Evolutionary conservation across 2,888 invertebrate genomes (phyloP).

Genomic region (Trachelus stipa): DNA sequence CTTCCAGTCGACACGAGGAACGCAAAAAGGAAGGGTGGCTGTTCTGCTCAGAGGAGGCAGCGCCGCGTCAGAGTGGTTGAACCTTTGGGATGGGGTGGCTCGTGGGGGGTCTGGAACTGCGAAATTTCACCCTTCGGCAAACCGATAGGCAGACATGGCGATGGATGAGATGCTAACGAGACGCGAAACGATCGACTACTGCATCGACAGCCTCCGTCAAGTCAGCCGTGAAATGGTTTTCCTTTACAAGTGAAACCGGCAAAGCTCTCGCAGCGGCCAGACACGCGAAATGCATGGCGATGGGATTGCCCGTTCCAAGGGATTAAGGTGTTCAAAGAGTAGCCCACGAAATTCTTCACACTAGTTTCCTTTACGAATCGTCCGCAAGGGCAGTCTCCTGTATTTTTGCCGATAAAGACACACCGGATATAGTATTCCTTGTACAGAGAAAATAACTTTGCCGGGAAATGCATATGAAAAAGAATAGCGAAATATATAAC

Average conservation of each 20-base stretch:
- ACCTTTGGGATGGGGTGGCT: neutral
- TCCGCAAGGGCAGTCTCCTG: neutral
- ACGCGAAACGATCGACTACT: constrained; percentile 51
- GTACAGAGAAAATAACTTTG: neutral
- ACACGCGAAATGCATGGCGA: constrained; percentile 14
- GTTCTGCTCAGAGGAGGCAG: neutral
- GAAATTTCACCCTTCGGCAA: constrained; percentile 41
- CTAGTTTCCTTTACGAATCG: neutral
- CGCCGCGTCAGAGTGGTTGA: neutral
- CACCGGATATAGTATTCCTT: neutral
- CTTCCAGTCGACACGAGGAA: constrained; percentile 27
- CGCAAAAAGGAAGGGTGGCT: constrained; percentile 7
- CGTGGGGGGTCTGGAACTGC: constrained; percentile 2
- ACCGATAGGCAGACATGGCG: constrained; percentile 35
- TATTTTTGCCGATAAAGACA: neutral
- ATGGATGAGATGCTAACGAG: constrained; percentile 58
- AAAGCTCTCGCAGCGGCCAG: constrained; percentile 21
- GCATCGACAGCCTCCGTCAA: constrained; percentile 40
- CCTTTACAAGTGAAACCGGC: constrained; percentile 40
- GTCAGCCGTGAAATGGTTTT: constrained; percentile 56
- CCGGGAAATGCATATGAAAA: neutral
- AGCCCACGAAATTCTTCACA: neutral
- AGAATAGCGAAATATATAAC: too few relatives aligned
- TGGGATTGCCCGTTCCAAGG: neutral
- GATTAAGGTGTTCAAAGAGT: constrained; percentile 1